Conservation (phyloP, 2,797 vertebrate species). For the Onychomys torridus region DNA sequence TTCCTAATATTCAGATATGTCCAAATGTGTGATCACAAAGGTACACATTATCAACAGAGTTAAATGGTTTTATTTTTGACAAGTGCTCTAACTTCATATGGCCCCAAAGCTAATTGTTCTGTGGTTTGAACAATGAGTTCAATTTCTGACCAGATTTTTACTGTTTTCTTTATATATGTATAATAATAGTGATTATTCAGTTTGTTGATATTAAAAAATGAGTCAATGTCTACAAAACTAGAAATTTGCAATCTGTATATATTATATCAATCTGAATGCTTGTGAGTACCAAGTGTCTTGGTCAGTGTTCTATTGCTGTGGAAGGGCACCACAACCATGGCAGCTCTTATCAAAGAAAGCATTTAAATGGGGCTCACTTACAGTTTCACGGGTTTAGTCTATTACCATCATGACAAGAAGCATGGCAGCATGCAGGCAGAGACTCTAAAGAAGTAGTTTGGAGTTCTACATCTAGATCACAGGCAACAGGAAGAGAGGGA, state of each 20-base stretch:
- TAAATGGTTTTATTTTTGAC: conserved; percentile 22
- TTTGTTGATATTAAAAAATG: conserved; percentile 42
- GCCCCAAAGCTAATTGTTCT: not conserved
- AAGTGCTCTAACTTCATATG: conserved; percentile 7
- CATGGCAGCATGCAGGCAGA: not conserved
- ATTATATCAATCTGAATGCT: not conserved
- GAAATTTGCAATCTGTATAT: conserved; percentile 40
- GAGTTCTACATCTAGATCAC: not conserved
- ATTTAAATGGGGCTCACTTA: not conserved
- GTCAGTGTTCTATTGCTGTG: not conserved
- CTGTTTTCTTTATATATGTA: conserved; percentile 20
- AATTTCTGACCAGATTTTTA: conserved; percentile 32
- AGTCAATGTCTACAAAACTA: not conserved
- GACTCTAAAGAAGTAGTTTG: too few species aligned
- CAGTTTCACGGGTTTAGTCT: not conserved
- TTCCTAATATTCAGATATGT: conserved; percentile 23
- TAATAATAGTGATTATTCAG: not conserved
- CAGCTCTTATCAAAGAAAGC: not conserved
- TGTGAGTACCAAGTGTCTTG: not conserved
- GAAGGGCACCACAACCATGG: not conserved
- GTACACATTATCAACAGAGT: not conserved
- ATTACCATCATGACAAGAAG: not conserved
- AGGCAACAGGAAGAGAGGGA: not conserved
- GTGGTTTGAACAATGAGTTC: not conserved
- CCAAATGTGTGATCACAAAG: conserved; percentile 22